Evolutionary conservation across 2,797 vertebrate species (phyloP).

Genomic region (Channa striata): DNA sequence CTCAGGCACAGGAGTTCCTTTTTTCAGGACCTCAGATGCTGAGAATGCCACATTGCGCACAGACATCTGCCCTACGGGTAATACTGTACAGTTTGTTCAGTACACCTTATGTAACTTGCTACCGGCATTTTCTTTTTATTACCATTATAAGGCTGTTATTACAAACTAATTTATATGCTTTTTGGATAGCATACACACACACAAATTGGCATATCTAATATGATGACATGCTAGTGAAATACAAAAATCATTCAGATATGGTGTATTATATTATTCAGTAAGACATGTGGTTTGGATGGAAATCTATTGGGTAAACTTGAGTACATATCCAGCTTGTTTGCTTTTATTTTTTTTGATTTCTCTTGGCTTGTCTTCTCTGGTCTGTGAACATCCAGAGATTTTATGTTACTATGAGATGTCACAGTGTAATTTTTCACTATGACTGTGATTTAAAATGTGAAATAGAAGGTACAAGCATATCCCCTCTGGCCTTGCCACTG

Average conservation of each 20-base stretch:
- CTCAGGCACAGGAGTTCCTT: slow-evolving; percentile 9
- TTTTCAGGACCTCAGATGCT: background rate
- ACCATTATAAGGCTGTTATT: slow-evolving; percentile 3
- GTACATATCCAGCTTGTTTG: slow-evolving; percentile 5
- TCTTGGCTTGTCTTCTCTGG: background rate
- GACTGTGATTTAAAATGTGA: slow-evolving; percentile 32
- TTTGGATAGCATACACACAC: slow-evolving; percentile 8
- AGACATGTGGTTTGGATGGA: slow-evolving; percentile 37
- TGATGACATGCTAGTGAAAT: slow-evolving; percentile 22
- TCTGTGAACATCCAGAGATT: slow-evolving; percentile 14
- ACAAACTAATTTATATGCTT: slow-evolving; percentile 26
- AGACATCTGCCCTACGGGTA: slow-evolving; percentile 8
- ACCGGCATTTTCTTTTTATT: slow-evolving; percentile 18
- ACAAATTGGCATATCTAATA: slow-evolving; percentile 41
- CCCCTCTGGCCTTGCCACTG: slow-evolving; percentile 13
- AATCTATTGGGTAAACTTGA: slow-evolving; percentile 26
- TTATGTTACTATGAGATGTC: slow-evolving; percentile 4
- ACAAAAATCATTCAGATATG: slow-evolving; percentile 18
- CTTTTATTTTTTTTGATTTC: slow-evolving; percentile 19
- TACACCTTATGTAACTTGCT: slow-evolving; percentile 4
- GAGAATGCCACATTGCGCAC: slow-evolving; percentile 3
- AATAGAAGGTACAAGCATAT: slow-evolving; percentile 16
- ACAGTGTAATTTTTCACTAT: slow-evolving; percentile 30
- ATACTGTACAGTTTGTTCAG: background rate
- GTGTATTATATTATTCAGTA: slow-evolving; percentile 11